phyloP scores from a whole-genome alignment of 2,113 vertebrate species.

The Gambusia affinis region DNA sequence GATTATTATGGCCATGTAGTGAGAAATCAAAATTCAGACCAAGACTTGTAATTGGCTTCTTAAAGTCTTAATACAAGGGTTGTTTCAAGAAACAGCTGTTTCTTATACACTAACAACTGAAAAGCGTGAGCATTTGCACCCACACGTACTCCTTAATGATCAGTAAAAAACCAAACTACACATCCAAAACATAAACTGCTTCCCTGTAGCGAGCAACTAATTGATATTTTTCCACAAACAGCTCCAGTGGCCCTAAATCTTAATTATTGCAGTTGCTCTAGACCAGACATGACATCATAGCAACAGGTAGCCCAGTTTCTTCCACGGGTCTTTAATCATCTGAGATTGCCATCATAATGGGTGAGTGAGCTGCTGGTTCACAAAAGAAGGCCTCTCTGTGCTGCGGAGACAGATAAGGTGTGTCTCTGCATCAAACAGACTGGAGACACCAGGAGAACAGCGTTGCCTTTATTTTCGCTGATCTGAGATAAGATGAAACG shows the following conservation, averaged over 20 bases:
- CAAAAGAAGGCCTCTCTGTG: slow-evolving; percentile 64
- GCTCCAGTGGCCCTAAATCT: slow-evolving; percentile 65
- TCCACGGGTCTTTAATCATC: slow-evolving; percentile 71
- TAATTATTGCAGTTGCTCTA: slow-evolving; percentile 63
- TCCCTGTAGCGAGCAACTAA: slow-evolving; percentile 64
- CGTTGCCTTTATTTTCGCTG: slow-evolving; percentile 53
- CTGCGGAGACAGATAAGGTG: slow-evolving; percentile 64
- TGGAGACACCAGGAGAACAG: slow-evolving; percentile 52
- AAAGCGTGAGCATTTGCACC: slow-evolving; percentile 38
- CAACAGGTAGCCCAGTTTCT: slow-evolving; percentile 73
- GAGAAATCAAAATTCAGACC: slow-evolving; percentile 30
- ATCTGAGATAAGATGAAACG: slow-evolving; percentile 32
- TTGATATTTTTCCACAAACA: slow-evolving; percentile 75
- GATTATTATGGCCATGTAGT: slow-evolving; percentile 13
- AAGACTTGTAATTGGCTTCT: slow-evolving; percentile 49
- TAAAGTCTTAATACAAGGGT: slow-evolving; percentile 43
- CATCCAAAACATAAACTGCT: slow-evolving; percentile 49
- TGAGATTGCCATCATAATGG: slow-evolving; percentile 74
- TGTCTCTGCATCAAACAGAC: slow-evolving; percentile 51
- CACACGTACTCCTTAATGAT: slow-evolving; percentile 37
- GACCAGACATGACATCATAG: slow-evolving; percentile 80
- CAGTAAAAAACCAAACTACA: slow-evolving; percentile 36
- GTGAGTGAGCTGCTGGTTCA: slow-evolving; percentile 48
- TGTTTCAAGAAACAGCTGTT: slow-evolving; percentile 59
- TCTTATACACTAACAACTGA: slow-evolving; percentile 38